Conservation (phyloP, 2,113 vertebrate genomes). For the Larimichthys polyactis region DNA sequence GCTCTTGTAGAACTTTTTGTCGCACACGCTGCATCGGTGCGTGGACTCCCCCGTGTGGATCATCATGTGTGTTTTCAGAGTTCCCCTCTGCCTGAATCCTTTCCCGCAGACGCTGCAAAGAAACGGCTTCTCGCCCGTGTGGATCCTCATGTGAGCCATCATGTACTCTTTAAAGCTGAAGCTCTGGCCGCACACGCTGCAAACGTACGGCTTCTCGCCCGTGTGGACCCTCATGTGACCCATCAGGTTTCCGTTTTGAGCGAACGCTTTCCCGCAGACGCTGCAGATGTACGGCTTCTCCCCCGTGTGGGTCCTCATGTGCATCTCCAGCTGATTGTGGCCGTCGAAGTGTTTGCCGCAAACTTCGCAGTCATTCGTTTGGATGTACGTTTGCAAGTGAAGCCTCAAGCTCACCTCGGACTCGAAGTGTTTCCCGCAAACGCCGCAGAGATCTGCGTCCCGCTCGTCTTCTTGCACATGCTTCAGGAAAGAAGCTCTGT, state of each 20-base stretch:
- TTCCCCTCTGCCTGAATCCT: conserved; percentile 37
- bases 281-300: conserved; percentile 60
- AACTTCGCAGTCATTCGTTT: conserved; percentile 36
- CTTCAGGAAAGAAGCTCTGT: conserved; percentile 48
- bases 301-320: conserved; percentile 47
- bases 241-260: conserved; percentile 42
- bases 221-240: conserved; percentile 54
- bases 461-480: conserved; percentile 35
- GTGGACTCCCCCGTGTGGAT: conserved; percentile 50
- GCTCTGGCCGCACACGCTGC: conserved; percentile 44
- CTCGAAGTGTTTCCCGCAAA: conserved; percentile 41
- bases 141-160: conserved; percentile 57
- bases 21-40: conserved; percentile 6
- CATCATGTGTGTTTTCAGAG: conserved; percentile 55
- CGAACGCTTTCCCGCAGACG: conserved; percentile 45
- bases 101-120: conserved; percentile 62
- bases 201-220: conserved; percentile 31
- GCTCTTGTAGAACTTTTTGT: conserved; percentile 47
- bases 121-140: conserved; percentile 51
- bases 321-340: conserved; percentile 53
- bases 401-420: conserved; percentile 21
- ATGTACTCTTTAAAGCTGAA: conserved; percentile 53
- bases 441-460: not conserved
- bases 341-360: conserved; percentile 45
- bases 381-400: conserved; percentile 36